These are phyloP conservation scores for Octodon degus DNA, from an alignment of 2,113 vertebrate genomes.

Conservation along the genomic window DNA sequence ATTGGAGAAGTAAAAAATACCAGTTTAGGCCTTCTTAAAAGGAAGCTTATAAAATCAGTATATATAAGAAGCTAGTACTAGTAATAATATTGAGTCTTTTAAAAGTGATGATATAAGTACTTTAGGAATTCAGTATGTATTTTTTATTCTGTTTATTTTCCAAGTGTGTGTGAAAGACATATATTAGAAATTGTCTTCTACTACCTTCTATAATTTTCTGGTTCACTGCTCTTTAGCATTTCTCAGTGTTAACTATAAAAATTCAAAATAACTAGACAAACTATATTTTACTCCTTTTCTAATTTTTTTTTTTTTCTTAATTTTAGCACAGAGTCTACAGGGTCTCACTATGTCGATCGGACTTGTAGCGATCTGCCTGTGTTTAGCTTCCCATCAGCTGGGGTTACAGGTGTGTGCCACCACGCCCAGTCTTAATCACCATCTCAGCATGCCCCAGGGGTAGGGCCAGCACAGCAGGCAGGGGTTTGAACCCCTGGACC, in stretches of 20 bases:
- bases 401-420: no score
- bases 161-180: background rate
- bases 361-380: no score
- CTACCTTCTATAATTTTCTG: background rate
- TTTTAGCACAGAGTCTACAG: background rate
- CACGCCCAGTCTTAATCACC: no score
- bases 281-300: background rate
- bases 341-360: no score
- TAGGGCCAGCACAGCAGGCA: no score
- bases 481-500: no score
- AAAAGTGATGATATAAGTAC: background rate
- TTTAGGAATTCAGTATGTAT: background rate
- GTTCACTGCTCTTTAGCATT: background rate
- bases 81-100: background rate
- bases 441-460: no score
- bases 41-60: background rate
- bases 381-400: no score
- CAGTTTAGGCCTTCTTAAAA: background rate
- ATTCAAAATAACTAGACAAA: background rate
- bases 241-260: conserved; percentile 3
- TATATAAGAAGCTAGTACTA: background rate
- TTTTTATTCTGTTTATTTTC: conserved; percentile 7
- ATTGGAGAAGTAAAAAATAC: background rate
- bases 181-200: background rate
- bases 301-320: background rate